Evolutionary conservation across 2,888 invertebrate genomes (phyloP), one percentile per base, ranked within the genome.

Genomic region (Acholoe squamosa): DNA sequence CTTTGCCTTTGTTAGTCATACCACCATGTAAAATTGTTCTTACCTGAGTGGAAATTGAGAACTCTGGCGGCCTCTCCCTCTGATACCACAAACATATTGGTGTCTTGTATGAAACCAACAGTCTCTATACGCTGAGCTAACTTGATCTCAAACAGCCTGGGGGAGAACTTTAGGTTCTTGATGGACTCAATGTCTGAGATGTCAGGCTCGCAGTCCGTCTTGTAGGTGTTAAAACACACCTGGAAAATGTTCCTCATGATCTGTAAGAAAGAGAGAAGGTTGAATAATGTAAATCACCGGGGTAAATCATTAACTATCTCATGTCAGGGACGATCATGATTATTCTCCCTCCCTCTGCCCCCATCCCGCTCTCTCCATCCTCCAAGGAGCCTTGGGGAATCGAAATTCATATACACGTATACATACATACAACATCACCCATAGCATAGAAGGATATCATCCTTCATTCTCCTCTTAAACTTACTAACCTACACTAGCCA

Each of bases 201-300:
- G 16, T 92, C 91, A 7, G 93, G 89, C 91, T 95, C 95, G 0
- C 92, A 90, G 0, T 93, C 92, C 1, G 92, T 89, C 90, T 94
- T 94, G 93, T 95, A 95, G 7, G 93, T 93, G 92, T 95, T 95
- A 93, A 94, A 95, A 91, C 95, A 95, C 91, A 94, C 94, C 54
- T 94, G 92, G 92, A 95, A 95, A 91, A 95, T 94, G 92, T 94
- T 95, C 25, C 95, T 91, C 95, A 95, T 95, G 94, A 95, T 94
- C 95, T 95, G 90, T 10, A n/a, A n/a, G 61, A n/a, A 61, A 61
- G n/a, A 61, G 5, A 3, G n/a, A 61, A n/a, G 22, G 19, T 3
- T 3, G 22, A 61, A n/a, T 61, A 61, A 43, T 43, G 43, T 3
- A 43, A 43, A 43, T 43, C n/a, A n/a, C n/a, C n/a, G n/a, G n/a